Conservation (phyloP, 2,888 invertebrate genomes). For the Leptothorax acervorum region DNA sequence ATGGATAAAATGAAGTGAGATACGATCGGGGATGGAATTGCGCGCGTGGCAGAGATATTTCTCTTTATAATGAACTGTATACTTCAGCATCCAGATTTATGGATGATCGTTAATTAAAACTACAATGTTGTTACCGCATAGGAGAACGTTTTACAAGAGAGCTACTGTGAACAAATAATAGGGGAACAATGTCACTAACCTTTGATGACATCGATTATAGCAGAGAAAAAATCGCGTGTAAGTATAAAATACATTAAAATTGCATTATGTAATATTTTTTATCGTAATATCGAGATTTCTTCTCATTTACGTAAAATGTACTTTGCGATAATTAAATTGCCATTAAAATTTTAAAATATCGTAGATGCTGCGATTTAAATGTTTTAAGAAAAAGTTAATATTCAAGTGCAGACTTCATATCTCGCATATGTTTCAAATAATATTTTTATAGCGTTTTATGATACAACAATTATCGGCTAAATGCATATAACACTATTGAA, state of each 20-base stretch:
- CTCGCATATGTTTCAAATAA: neutral
- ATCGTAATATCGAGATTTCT: neutral
- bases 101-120: conserved; percentile 29
- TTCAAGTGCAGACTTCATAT: neutral
- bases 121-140: neutral
- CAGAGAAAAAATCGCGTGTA: neutral
- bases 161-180: neutral
- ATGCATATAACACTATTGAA: neutral
- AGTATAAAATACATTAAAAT: neutral
- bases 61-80: neutral
- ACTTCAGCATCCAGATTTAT: conserved; percentile 31
- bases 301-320: neutral
- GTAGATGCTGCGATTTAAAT: neutral
- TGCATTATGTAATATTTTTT: neutral
- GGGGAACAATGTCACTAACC: neutral
- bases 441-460: neutral
- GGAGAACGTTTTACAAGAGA: neutral
- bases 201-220: neutral
- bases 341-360: neutral
- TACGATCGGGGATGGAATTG: conserved; percentile 1
- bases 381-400: neutral
- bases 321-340: neutral
- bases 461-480: conserved; percentile 9
- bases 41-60: neutral
- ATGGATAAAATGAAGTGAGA: conserved; percentile 23